Base-by-base conservation (phyloP, 2,888 invertebrate genomes). In the Amaurobius ferox region DNA sequence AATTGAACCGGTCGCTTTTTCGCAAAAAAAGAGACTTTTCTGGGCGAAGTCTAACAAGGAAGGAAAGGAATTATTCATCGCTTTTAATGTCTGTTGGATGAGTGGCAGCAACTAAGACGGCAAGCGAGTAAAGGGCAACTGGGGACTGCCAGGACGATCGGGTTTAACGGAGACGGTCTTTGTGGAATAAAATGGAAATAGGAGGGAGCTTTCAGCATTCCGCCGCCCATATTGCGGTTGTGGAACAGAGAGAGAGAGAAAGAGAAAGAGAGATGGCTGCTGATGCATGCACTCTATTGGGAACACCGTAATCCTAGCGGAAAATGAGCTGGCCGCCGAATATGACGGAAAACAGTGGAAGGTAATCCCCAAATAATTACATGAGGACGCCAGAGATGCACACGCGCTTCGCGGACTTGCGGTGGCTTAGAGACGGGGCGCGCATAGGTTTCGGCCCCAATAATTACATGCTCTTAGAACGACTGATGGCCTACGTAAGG, bases 341-440 rank as follows among this genome's bases (percentile, higher is more conserved):
- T 79, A 79, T 74, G 72, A 66, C 77, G 81, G 87, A 80, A 86
- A 87, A 87, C 87, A 87, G 80, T 67, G 73, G 81, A 72, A 39
- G 76, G 80, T 87, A 87, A 87, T 87, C 87, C 81, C 78, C 87
- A 87, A 87, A 87, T 87, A 87, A 85, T 85, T 87, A 87, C 87
- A 87, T 72, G 83, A 79, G 83, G 83, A 87, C 77, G 86, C 62
- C 74, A 61, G 79, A 73, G 79, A 66, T 79, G 76, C 85, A 85
- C 85, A 85, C 85, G 77, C 77, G 74, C 78, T 73, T 76, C 81
- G 81, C 61, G 86, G 86, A 86, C 86, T 86, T 86, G 86, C 79
- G 86, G 86, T 86, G 86, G 86, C 86, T 86, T 86, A 86, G 79
- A 70, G 74, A 61, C 64, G 86, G 79, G 86, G 72, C 85, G 77